Percentiles rank a stretch among this genome's conserved stretches.
These are phyloP conservation scores for Temnothorax curvispinosus DNA, from an alignment of 1,140 invertebrate genomes.

Conservation along the genomic window DNA sequence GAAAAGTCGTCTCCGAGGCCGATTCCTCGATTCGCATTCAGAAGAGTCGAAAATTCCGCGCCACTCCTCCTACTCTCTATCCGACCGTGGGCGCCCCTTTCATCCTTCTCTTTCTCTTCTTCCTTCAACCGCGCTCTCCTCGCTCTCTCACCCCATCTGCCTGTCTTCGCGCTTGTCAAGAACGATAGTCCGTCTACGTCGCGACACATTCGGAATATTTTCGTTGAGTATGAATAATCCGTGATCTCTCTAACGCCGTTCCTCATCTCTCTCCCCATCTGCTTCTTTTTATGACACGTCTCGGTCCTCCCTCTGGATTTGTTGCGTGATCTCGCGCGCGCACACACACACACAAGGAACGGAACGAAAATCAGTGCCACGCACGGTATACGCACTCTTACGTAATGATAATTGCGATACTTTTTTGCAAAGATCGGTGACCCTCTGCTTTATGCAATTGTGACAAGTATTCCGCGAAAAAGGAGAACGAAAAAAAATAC, in stretches of 20 bases:
- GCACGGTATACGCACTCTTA: neutral
- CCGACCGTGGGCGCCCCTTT: constrained; percentile 12
- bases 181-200: constrained; percentile 51
- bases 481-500: neutral
- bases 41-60: constrained; percentile 58
- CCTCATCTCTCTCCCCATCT: constrained; percentile 52
- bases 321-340: neutral
- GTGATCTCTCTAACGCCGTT: constrained; percentile 75
- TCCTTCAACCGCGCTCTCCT: neutral
- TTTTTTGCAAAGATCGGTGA: neutral
- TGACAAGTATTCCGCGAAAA: neutral
- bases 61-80: constrained; percentile 20
- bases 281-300: constrained; percentile 42
- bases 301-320: constrained; percentile 1
- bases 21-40: constrained; percentile 71
- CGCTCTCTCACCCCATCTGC: constrained; percentile 28
- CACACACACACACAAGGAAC: neutral
- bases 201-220: constrained; percentile 68
- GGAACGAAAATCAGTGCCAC: neutral
- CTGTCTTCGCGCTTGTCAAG: constrained; percentile 39
- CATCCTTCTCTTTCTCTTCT: constrained; percentile 1
- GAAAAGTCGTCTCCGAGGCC: constrained; percentile 72
- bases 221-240: constrained; percentile 78
- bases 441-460: neutral
- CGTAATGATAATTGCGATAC: neutral